phyloP scores from a whole-genome alignment of 2,797 vertebrate genomes.

The Octomys mimax region DNA sequence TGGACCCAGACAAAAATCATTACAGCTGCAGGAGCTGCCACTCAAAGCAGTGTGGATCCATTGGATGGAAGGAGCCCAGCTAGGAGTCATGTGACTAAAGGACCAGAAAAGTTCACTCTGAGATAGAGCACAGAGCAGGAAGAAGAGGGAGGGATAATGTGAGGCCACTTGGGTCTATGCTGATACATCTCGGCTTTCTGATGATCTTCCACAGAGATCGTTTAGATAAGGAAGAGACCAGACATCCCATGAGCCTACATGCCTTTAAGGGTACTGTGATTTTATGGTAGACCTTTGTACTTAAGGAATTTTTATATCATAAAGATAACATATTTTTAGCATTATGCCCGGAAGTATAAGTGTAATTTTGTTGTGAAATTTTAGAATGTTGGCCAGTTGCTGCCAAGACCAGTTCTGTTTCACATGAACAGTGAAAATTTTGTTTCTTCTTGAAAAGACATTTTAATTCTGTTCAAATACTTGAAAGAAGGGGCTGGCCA shows the following conservation, averaged over 20 bases:
- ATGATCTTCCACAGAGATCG: background rate
- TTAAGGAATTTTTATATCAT: background rate
- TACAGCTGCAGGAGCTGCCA: background rate
- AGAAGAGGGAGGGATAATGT: background rate
- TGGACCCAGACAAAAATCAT: background rate
- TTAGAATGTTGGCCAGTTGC: background rate
- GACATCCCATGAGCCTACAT: background rate
- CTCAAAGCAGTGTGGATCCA: background rate
- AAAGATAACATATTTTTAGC: background rate
- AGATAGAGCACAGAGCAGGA: background rate
- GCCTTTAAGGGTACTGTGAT: background rate
- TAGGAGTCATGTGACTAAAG: too few relatives aligned
- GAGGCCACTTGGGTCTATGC: too few relatives aligned
- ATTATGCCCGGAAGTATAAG: background rate
- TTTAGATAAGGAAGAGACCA: background rate
- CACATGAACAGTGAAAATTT: background rate
- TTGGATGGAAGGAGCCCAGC: background rate
- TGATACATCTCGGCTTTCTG: background rate
- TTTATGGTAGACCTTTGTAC: background rate
- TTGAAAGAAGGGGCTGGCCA: background rate
- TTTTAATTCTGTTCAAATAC: background rate
- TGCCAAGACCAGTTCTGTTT: background rate
- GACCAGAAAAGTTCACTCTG: background rate
- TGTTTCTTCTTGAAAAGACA: background rate
- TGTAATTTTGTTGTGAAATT: background rate